These are phyloP conservation scores for Ellobius talpinus DNA, from an alignment of 2,113 vertebrate species.

Conservation along the genomic window DNA sequence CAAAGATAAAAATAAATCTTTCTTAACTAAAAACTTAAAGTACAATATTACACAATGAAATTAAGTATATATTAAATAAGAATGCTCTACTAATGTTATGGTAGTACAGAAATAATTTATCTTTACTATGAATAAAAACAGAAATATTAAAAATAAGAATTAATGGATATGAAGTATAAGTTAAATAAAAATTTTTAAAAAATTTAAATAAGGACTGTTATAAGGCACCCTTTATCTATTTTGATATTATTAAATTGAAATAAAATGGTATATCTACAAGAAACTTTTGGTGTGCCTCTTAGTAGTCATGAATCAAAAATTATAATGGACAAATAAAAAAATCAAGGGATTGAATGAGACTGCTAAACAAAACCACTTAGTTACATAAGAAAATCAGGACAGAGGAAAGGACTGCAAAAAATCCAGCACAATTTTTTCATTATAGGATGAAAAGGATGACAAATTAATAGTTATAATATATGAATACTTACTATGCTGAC, in stretches of 20 bases:
- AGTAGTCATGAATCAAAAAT: neutral
- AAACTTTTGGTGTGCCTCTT: neutral
- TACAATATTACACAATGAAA: neutral
- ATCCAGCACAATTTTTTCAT: neutral
- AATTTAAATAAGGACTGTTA: neutral
- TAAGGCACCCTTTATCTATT: neutral
- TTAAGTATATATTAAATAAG: neutral
- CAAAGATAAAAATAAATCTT: neutral
- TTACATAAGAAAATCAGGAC: neutral
- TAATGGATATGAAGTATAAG: neutral
- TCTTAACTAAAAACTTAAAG: neutral
- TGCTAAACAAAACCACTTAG: neutral
- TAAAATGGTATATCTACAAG: neutral
- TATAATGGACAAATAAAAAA: neutral
- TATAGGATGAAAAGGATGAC: constrained; percentile 49
- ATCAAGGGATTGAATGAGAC: neutral
- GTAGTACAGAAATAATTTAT: neutral
- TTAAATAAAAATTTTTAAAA: neutral
- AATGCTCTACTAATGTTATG: neutral
- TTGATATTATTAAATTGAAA: neutral
- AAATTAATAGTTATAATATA: constrained; percentile 56
- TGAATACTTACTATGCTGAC: constrained; percentile 54
- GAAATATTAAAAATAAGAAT: neutral
- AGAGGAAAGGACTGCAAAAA: neutral
- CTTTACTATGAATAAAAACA: neutral